Conservation (phyloP, 2,113 vertebrate species). For the Mustelus asterias region DNA sequence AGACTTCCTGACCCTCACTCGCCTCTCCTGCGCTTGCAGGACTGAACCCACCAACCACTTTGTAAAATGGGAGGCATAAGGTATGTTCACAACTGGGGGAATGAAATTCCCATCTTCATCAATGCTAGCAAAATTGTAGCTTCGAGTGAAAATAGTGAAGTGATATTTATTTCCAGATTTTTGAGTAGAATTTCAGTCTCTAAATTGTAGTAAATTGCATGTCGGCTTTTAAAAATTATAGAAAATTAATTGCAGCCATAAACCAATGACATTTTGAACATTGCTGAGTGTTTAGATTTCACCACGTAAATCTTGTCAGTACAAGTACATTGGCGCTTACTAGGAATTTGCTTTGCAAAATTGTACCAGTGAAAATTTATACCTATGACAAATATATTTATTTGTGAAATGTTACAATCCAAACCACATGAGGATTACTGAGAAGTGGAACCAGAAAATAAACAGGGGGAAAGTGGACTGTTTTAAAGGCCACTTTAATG, state of each 20-base stretch:
- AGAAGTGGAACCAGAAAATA: background rate
- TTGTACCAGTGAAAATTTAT: background rate
- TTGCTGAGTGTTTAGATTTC: background rate
- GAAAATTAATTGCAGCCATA: background rate
- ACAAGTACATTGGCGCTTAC: background rate
- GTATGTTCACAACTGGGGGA: background rate
- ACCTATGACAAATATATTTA: background rate
- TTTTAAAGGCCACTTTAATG: background rate
- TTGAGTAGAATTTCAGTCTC: background rate
- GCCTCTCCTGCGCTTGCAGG: background rate
- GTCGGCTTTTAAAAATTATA: background rate
- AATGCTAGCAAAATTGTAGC: background rate
- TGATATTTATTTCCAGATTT: background rate
- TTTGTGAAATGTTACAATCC: slow-evolving; percentile 15
- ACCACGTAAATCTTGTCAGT: background rate
- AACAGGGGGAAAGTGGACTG: slow-evolving; percentile 7
- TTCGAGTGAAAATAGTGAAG: background rate
- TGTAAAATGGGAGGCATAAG: background rate
- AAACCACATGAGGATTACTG: background rate
- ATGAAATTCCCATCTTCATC: background rate
- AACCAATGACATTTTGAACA: background rate
- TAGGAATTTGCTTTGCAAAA: background rate
- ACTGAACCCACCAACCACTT: background rate
- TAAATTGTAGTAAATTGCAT: background rate
- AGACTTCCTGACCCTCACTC: background rate